Base-by-base conservation (phyloP, 1,140 invertebrate genomes). In the Dendrolimus punctatus region DNA sequence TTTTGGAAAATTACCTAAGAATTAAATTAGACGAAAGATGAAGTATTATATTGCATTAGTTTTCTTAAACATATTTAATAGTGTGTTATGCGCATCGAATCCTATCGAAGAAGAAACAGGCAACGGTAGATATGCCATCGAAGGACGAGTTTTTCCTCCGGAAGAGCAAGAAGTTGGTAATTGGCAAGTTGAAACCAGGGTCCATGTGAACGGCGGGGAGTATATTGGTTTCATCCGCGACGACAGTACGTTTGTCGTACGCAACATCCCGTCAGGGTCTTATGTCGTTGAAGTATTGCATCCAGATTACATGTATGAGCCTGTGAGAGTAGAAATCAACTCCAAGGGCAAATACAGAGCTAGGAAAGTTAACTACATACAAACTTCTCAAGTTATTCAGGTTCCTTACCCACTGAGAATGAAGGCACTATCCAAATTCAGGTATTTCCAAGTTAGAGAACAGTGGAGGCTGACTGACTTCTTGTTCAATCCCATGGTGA, bases 311-410 rank as follows among this genome's bases (percentile, higher is more conserved):
- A 90, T 94, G 57, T 99, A 97, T 71, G 97, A 99, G 68, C 95
- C 96, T 5, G 92, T 96, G 2, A 89, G 97, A 57, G 95, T 99
- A 0, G 97, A 99, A 87, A 98, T 99, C 48, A 98, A 96, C 76
- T 94, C 93, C 0, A 98, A 97, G 81, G 98, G 98, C 36, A 99
- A 99, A 87, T 96, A 95, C 61, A 90, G 98, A 61, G 98, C 97
- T 0, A 89, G 98, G 47, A 96, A 95, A 89, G 93, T 99, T 0
- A 99, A 99, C 85, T 92, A 96, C 70, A 92, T 99, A 51, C 97
- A 99, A 80, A 95, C 96, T 0, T 94, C 94, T 2, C 91, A 95
- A 80, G 91, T 96, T 0, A 91, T 94, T 59, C 95, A 96, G 88
- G 91, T 99, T 47, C 91, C 94, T 3, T 99, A 99, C 85, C 98